Conservation (phyloP, 2,797 vertebrate species). For the Cynodonichthys magdalenae region DNA sequence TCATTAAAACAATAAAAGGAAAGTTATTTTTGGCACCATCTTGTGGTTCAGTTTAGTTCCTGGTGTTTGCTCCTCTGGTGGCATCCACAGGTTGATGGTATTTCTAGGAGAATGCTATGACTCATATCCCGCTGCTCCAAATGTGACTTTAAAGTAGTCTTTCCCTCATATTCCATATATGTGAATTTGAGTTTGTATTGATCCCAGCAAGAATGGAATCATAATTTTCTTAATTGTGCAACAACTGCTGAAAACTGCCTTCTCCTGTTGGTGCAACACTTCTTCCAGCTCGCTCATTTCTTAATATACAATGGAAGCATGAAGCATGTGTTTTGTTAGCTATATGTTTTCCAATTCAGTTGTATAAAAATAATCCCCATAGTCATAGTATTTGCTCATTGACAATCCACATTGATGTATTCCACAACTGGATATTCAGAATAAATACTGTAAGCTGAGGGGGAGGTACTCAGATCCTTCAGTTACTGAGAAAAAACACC, state of each 20-base stretch:
- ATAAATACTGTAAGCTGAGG: no score
- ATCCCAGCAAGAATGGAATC: neutral
- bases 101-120: slow-evolving; percentile 10
- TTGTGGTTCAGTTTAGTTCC: slow-evolving; percentile 48
- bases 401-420: neutral
- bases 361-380: no score
- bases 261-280: no score
- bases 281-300: no score
- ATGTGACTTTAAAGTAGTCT: neutral
- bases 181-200: neutral
- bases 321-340: neutral
- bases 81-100: slow-evolving; percentile 36
- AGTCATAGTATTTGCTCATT: neutral
- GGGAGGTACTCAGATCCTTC: no score
- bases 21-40: slow-evolving; percentile 61
- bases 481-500: no score
- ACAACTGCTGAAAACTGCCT: no score
- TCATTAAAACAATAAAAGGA: neutral
- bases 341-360: neutral
- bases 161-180: no score
- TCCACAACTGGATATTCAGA: neutral
- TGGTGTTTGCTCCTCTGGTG: slow-evolving; percentile 19
- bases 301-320: no score
- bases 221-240: no score
- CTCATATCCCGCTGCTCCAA: neutral